Conservation (phyloP, 2,797 vertebrate genomes). For the Acipenser transmontanus region DNA sequence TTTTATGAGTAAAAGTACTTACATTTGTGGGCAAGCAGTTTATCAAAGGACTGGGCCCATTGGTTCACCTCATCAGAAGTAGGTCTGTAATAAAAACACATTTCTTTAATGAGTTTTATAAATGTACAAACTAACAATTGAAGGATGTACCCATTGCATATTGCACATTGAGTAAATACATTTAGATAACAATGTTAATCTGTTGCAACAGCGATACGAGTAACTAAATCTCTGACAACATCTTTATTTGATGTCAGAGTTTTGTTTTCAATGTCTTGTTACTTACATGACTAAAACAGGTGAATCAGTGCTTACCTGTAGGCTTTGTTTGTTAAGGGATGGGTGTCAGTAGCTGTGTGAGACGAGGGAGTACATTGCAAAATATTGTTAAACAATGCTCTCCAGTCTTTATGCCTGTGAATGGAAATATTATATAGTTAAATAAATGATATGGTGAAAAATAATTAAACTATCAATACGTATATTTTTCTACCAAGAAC, state of each 20-base stretch:
- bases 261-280: too few relatives aligned
- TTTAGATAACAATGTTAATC: too few relatives aligned
- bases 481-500: too few relatives aligned
- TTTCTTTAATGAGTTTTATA: neutral
- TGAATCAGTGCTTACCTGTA: conserved; percentile 35
- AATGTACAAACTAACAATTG: too few relatives aligned
- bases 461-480: too few relatives aligned
- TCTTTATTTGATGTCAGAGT: too few relatives aligned
- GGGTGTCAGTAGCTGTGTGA: neutral
- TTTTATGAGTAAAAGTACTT: conserved; percentile 21
- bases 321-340: conserved; percentile 22
- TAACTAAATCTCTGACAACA: too few relatives aligned
- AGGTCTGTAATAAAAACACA: conserved; percentile 26
- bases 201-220: too few relatives aligned
- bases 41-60: conserved; percentile 53
- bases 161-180: too few relatives aligned
- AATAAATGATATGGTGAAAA: too few relatives aligned
- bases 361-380: conserved; percentile 35
- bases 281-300: too few relatives aligned
- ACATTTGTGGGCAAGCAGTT: conserved; percentile 54
- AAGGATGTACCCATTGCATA: too few relatives aligned
- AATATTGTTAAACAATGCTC: conserved; percentile 41
- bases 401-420: conserved; percentile 54
- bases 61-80: conserved; percentile 44
- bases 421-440: conserved; percentile 8